phyloP scores from a whole-genome alignment of 2,797 vertebrate genomes.

The Rhabdophis nuchalis region DNA sequence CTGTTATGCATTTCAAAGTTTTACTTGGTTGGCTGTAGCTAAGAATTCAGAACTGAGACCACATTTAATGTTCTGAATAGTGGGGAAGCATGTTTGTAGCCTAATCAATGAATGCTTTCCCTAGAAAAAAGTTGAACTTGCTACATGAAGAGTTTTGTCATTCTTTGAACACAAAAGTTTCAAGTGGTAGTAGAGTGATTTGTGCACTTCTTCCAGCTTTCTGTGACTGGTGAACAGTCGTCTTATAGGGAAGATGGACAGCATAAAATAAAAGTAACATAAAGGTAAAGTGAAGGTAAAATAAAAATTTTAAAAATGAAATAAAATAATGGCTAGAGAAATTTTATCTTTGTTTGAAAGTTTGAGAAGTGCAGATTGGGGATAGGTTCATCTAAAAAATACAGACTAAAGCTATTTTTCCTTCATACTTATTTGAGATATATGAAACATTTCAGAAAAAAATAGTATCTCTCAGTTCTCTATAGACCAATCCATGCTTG shows the following conservation, averaged over 20 bases:
- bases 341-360: background rate
- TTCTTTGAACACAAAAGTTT: background rate
- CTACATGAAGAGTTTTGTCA: background rate
- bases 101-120: background rate
- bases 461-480: background rate
- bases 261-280: background rate
- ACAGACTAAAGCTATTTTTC: background rate
- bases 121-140: fast-evolving
- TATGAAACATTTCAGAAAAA: background rate
- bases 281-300: background rate
- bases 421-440: background rate
- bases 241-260: background rate
- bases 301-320: background rate
- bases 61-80: background rate
- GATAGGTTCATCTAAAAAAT: background rate
- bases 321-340: background rate
- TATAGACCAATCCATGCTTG: background rate
- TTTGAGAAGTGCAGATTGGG: background rate
- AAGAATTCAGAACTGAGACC: background rate
- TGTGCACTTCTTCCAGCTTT: background rate
- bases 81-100: fast-evolving
- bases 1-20: background rate
- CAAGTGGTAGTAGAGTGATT: background rate
- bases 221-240: background rate
- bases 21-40: background rate